Evolutionary conservation across 2,113 vertebrate genomes (phyloP).

Genomic region (Atlantisia rogersi): DNA sequence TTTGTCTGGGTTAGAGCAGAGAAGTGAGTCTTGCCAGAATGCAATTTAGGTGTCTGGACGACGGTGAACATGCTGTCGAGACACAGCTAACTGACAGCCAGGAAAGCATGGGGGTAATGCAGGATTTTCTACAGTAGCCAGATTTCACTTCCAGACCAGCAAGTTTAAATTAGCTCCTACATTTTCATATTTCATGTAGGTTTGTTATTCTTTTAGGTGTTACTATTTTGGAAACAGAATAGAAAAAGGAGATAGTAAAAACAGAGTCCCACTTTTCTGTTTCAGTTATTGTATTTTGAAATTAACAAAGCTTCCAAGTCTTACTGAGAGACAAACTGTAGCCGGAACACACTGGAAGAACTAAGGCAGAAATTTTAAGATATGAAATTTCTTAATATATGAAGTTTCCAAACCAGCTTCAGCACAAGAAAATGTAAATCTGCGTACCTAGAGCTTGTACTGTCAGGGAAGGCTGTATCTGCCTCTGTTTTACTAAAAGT

Average conservation of each 20-base stretch:
- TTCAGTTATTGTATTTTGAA: background rate
- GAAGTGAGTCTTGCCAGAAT: slow-evolving; percentile 3
- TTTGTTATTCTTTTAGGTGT: background rate
- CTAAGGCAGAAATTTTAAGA: background rate
- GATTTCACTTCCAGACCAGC: background rate
- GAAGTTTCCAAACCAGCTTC: background rate
- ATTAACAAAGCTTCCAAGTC: background rate
- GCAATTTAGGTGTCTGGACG: slow-evolving; percentile 22
- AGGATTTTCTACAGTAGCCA: background rate
- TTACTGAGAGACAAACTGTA: background rate
- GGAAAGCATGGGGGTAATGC: background rate
- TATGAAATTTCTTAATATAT: background rate
- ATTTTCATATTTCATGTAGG: background rate
- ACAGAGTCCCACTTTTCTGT: background rate
- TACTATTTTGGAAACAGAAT: background rate
- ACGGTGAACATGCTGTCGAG: background rate
- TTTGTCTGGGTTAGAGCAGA: background rate
- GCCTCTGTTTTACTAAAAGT: slow-evolving; percentile 32
- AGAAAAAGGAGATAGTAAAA: background rate
- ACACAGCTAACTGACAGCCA: background rate
- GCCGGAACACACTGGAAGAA: background rate
- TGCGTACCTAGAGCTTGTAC: background rate
- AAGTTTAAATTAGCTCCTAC: background rate
- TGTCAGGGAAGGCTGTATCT: slow-evolving; percentile 24
- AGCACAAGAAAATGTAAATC: background rate